Evolutionary conservation across 2,888 invertebrate genomes (phyloP), one percentile per base, ranked within the genome.

Genomic region (Euphydryas editha): DNA sequence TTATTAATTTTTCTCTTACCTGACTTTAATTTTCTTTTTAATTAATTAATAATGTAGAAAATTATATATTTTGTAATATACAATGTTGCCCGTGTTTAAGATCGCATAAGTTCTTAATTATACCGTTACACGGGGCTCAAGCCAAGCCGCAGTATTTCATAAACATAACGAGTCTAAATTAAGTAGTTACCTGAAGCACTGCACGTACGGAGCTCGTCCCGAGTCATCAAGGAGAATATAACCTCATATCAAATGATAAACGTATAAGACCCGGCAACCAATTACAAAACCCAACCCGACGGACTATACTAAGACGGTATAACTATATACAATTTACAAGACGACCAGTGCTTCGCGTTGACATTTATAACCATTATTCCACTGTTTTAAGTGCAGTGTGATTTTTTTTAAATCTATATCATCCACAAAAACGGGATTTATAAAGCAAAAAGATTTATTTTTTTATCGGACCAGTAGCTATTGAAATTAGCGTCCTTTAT

Each of bases 171-270:
- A 69, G 67, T 49, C 49, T 51, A 69, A 68, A 70, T 68, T 61
- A 65, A 62, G 63, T 63, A 66, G 65, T 65, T 71, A 67, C 67
- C 67, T 71, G 65, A 37, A 71, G 62, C 58, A 62, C 56, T 59
- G 57, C 65, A 67, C 65, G 67, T 65, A 65, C 62, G 59, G 30
- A 59, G 67, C 65, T 62, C 65, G 65, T 64, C 69, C 71, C 67
- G 56, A 67, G 72, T 71, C 71, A 69, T 72, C 65, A 71, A 70
- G 71, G 69, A 69, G 73, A 64, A 75, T 75, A 77, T 76, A 74
- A 74, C 75, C 67, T 73, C 72, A 71, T 75, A 76, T 75, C 74
- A 78, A 75, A 78, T 76, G 78, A 78, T 77, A 77, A 75, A 78
- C 75, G 76, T 73, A 76, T 70, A 67, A 71, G 70, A 71, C 67